phyloP scores from a whole-genome alignment of 2,888 invertebrate genomes.

The Clanis bilineata region DNA sequence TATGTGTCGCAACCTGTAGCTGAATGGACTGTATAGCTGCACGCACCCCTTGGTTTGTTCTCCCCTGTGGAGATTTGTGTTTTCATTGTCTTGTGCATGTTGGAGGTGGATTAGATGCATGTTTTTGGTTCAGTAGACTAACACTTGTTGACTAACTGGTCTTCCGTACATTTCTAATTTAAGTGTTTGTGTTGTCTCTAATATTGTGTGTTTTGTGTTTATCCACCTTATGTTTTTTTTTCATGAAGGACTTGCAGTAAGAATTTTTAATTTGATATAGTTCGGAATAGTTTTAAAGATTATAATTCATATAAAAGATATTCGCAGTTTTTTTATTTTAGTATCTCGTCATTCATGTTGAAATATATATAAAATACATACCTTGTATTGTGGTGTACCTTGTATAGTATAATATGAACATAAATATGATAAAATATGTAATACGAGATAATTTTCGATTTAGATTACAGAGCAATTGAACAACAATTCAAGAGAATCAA shows the following conservation, averaged over 20 bases:
- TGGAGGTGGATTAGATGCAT: conserved; percentile 46
- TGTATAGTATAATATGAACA: not conserved
- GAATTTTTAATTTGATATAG: no score
- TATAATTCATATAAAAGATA: no score
- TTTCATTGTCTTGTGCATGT: conserved; percentile 60
- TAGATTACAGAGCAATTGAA: conserved; percentile 80
- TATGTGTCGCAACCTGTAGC: conserved; percentile 70
- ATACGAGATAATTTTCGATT: conserved; percentile 22
- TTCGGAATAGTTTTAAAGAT: no score
- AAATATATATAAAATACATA: no score
- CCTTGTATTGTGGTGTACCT: no score
- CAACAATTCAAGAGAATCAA: conserved; percentile 44
- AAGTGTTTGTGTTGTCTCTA: conserved; percentile 27
- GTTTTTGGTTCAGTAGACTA: conserved; percentile 45
- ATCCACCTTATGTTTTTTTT: not conserved
- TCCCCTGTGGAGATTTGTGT: conserved; percentile 39
- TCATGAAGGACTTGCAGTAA: no score
- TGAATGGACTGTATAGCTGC: conserved; percentile 69
- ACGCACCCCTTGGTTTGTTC: conserved; percentile 67
- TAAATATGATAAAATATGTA: not conserved
- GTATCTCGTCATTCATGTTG: no score
- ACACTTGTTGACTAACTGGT: conserved; percentile 60
- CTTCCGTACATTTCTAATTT: conserved; percentile 6
- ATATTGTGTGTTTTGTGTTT: conserved; percentile 34
- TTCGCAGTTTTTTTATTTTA: no score